Percentiles rank a stretch among this genome's conserved stretches.
These are phyloP conservation scores for Coturnix japonica DNA, from an alignment of 2,113 vertebrate genomes.

Conservation along the genomic window DNA sequence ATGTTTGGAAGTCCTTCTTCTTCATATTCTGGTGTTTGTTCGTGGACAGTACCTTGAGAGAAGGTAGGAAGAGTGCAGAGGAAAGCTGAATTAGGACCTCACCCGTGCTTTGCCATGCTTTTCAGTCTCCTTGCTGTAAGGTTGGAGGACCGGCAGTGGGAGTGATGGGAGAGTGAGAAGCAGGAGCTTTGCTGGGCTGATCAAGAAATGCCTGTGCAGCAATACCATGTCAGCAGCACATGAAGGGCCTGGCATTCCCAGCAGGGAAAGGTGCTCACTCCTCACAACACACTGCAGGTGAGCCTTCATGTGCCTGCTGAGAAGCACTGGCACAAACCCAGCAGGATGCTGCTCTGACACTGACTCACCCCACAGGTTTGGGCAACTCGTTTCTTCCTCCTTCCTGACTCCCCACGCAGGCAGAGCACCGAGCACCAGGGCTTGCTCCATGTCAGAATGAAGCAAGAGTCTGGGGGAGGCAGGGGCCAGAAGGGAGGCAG, in stretches of 20 bases:
- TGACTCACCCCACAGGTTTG: background rate
- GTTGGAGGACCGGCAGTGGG: background rate
- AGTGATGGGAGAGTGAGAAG: background rate
- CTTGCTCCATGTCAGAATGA: fast-evolving
- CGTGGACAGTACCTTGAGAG: background rate
- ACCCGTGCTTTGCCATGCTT: background rate
- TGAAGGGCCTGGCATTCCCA: background rate
- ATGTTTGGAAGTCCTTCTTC: background rate
- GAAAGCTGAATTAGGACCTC: background rate
- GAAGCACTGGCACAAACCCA: background rate
- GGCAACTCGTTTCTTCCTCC: background rate
- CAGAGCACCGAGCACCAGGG: fast-evolving
- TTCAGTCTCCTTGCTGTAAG: background rate
- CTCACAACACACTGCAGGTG: fast-evolving
- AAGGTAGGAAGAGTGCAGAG: background rate
- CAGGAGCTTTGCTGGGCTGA: background rate
- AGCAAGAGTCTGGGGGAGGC: background rate
- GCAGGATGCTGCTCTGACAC: background rate
- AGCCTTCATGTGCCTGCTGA: background rate
- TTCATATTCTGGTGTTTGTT: background rate
- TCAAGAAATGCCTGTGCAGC: background rate
- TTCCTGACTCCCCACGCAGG: background rate
- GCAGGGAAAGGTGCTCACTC: background rate
- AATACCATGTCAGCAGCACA: fast-evolving
- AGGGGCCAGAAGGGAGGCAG: background rate